Percentiles rank a stretch among this genome's conserved stretches.
Conservation (phyloP, 2,888 invertebrate genomes). For the Neocrepidodera transversa region DNA sequence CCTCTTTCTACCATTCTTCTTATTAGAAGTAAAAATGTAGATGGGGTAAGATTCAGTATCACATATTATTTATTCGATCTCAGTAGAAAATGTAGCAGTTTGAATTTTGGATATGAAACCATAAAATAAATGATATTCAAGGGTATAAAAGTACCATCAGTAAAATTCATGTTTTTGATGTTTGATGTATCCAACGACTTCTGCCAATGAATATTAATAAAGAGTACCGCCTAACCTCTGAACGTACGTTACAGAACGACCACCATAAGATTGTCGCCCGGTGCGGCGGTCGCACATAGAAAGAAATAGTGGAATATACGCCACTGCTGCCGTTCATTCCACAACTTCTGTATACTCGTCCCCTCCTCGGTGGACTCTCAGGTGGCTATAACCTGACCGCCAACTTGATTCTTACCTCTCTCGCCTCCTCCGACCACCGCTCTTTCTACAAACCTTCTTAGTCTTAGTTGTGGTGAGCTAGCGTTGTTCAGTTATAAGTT, state of each 20-base stretch:
- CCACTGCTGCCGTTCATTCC: constrained; percentile 58
- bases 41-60: too few species aligned
- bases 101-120: too few species aligned
- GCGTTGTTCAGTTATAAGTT: constrained; percentile 21
- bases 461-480: constrained; percentile 29
- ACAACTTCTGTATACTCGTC: constrained; percentile 51
- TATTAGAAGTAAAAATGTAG: too few species aligned
- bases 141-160: too few species aligned
- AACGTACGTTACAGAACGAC: constrained; percentile 17
- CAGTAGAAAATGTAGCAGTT: too few species aligned
- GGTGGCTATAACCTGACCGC: constrained; percentile 41
- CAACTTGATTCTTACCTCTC: constrained; percentile 39
- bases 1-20: too few species aligned
- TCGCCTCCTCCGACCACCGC: constrained; percentile 11
- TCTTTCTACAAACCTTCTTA: constrained; percentile 19
- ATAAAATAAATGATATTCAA: too few species aligned
- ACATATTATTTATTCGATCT: too few species aligned
- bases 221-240: constrained; percentile 22
- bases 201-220: constrained; percentile 19
- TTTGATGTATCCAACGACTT: constrained; percentile 8
- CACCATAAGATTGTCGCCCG: constrained; percentile 29
- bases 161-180: too few species aligned
- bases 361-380: constrained; percentile 40
- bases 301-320: constrained; percentile 56
- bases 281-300: constrained; percentile 50